These are phyloP conservation scores for Panthera tigris DNA, from an alignment of 2,113 vertebrate genomes.

Conservation along the genomic window DNA sequence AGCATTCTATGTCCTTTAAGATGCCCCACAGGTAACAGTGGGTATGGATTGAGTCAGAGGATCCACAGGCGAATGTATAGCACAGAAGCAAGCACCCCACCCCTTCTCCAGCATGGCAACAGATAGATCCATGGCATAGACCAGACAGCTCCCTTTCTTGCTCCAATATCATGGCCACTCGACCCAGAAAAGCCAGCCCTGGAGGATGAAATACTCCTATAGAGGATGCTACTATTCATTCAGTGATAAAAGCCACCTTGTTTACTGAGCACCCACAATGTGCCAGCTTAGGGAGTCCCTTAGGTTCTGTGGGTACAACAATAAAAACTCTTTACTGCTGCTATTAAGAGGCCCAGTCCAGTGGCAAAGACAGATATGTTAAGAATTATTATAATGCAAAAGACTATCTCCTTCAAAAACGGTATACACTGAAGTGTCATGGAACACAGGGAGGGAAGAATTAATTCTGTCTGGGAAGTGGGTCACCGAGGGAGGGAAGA, in stretches of 20 bases:
- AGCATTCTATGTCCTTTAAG: not conserved
- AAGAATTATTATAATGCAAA: not conserved
- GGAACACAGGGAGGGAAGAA: not conserved
- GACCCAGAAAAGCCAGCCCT: not conserved
- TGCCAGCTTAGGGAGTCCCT: not conserved
- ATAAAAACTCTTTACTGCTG: not conserved
- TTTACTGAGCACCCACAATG: not conserved
- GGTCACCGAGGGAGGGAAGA: not conserved
- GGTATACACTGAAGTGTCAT: not conserved
- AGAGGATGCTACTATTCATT: not conserved
- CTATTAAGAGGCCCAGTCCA: not conserved
- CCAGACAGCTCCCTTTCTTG: not conserved
- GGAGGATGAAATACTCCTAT: not conserved
- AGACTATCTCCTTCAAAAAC: not conserved
- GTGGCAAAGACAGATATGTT: not conserved
- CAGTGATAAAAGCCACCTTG: not conserved
- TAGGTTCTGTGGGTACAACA: not conserved
- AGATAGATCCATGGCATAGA: accelerated
- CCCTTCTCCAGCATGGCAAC: not conserved
- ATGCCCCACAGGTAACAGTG: not conserved
- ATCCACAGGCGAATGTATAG: not conserved
- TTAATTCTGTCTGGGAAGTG: not conserved
- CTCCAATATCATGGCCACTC: not conserved
- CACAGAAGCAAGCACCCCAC: not conserved
- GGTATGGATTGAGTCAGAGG: not conserved